phyloP scores from a whole-genome alignment of 2,888 invertebrate genomes.

The Hirtodrosophila duncani region DNA sequence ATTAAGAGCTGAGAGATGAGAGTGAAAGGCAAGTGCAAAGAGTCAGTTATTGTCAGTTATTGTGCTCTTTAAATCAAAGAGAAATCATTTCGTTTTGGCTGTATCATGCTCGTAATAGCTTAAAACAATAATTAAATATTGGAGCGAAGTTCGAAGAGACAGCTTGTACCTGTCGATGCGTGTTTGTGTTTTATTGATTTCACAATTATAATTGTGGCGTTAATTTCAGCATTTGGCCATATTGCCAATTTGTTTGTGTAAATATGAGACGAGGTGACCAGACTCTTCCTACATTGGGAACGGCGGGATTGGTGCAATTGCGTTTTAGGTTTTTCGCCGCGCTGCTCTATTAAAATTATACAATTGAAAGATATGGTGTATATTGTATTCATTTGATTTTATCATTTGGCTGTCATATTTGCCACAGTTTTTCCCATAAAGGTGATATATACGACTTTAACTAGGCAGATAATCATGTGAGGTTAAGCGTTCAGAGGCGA shows the following conservation, averaged over 20 bases:
- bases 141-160: too few relatives aligned
- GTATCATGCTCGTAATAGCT: conserved; percentile 11
- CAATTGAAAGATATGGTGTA: background rate
- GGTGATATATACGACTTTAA: too few relatives aligned
- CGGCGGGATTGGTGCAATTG: conserved; percentile 69
- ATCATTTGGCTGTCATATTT: conserved; percentile 23
- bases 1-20: too few relatives aligned
- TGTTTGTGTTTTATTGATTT: conserved; percentile 18
- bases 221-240: conserved; percentile 45
- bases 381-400: conserved; percentile 28
- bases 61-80: too few relatives aligned
- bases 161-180: conserved; percentile 21
- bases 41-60: too few relatives aligned
- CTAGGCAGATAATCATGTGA: too few relatives aligned
- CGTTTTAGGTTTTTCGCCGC: conserved; percentile 41
- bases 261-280: conserved; percentile 29
- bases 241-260: conserved; percentile 51
- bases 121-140: conserved; percentile 41
- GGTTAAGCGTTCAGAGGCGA: too few relatives aligned
- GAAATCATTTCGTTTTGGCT: conserved; percentile 10
- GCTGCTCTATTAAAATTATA: conserved; percentile 19
- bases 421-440: too few relatives aligned
- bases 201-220: conserved; percentile 41
- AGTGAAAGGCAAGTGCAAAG: too few relatives aligned
- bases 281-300: too few relatives aligned